Evolutionary conservation across 2,888 invertebrate species (phyloP).

Genomic region (Cantharis rufa): DNA sequence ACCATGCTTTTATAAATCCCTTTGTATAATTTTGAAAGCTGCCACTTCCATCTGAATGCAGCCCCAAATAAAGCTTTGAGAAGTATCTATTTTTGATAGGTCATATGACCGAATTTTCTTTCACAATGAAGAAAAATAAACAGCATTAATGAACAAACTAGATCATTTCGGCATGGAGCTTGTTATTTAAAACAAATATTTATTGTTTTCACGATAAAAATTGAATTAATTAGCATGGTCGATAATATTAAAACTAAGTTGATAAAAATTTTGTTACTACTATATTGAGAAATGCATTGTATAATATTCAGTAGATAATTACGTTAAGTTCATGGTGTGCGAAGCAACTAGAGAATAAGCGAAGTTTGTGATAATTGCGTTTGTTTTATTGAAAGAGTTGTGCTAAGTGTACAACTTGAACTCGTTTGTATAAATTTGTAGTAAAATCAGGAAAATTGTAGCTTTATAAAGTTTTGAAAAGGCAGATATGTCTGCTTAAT

Average conservation of each 20-base stretch:
- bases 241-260: not conserved
- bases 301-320: slow-evolving; percentile 12
- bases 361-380: slow-evolving; percentile 35
- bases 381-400: slow-evolving; percentile 39
- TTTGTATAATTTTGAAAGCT: too few relatives aligned
- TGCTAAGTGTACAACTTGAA: slow-evolving; percentile 28
- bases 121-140: too few relatives aligned
- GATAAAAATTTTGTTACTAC: not conserved
- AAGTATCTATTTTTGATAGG: too few relatives aligned
- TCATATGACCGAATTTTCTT: too few relatives aligned
- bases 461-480: slow-evolving; percentile 15
- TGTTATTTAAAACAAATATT: too few relatives aligned
- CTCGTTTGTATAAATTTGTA: slow-evolving; percentile 27
- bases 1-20: too few relatives aligned
- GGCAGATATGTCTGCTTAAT: slow-evolving; percentile 17
- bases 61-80: too few relatives aligned
- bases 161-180: too few relatives aligned
- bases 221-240: too few relatives aligned
- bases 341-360: slow-evolving; percentile 14
- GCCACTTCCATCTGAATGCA: too few relatives aligned
- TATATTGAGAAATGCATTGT: not conserved
- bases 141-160: too few relatives aligned
- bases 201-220: too few relatives aligned
- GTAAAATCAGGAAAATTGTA: slow-evolving; percentile 25
- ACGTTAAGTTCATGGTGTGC: slow-evolving; percentile 21